A percentile compares a stretch with the other conserved stretches of the same genome.
Evolutionary conservation across 2,113 vertebrate genomes (phyloP).

Genomic region (Willisornis vidua): DNA sequence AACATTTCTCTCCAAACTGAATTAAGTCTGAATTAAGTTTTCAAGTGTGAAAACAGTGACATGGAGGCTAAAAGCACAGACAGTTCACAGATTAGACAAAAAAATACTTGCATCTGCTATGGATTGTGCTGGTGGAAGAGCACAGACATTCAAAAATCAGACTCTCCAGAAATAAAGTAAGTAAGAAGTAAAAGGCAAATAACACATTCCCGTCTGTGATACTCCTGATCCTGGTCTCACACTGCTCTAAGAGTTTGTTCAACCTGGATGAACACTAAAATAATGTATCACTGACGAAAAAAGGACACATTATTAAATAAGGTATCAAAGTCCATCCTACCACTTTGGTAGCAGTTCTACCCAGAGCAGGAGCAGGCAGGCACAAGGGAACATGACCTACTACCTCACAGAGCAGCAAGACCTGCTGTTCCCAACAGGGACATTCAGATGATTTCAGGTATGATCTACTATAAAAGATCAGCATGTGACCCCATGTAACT

Average conservation of each 20-base stretch:
- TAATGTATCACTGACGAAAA: background rate
- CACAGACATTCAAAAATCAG: background rate
- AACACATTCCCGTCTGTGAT: background rate
- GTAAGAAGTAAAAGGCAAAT: background rate
- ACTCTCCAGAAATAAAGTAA: background rate
- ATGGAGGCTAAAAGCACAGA: background rate
- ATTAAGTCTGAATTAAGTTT: background rate
- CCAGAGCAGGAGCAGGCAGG: background rate
- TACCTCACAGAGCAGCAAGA: background rate
- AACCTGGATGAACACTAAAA: background rate
- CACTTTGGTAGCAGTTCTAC: background rate
- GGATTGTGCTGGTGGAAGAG: rapidly evolving
- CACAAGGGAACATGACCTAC: background rate
- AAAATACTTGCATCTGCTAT: background rate
- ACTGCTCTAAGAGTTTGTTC: background rate
- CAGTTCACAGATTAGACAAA: background rate
- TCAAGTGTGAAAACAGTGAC: background rate
- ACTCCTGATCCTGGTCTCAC: background rate
- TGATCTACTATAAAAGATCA: background rate
- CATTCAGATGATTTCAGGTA: background rate
- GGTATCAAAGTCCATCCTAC: background rate
- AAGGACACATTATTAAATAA: background rate
- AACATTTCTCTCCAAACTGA: background rate
- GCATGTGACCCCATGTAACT: background rate
- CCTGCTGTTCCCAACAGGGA: background rate